Conservation (phyloP, 2,113 vertebrate species). For the Mastomys natalensis region DNA sequence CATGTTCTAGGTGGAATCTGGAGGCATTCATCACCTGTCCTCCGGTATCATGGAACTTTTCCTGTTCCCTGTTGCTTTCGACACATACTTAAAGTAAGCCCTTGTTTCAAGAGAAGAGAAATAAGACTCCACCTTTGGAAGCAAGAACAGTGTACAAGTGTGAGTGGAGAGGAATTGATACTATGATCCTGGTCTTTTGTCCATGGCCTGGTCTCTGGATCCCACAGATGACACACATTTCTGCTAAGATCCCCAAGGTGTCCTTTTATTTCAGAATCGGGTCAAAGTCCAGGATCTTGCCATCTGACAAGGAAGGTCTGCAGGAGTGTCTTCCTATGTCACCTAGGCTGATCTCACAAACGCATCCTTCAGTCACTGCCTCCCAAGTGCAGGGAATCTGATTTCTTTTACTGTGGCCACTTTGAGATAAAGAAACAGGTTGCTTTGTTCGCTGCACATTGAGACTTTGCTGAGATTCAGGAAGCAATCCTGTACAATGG, state of each 20-base stretch:
- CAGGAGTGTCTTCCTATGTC: background rate
- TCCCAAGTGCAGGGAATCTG: background rate
- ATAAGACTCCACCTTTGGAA: background rate
- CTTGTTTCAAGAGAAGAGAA: background rate
- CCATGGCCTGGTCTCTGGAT: background rate
- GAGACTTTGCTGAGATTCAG: background rate
- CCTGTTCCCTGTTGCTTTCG: background rate
- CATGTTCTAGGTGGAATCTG: background rate
- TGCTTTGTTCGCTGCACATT: background rate
- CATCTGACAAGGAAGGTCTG: background rate
- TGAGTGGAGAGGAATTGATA: background rate
- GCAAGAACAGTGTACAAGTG: background rate
- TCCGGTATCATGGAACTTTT: background rate
- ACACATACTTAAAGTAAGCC: background rate
- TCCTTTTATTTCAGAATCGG: background rate
- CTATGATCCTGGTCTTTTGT: background rate
- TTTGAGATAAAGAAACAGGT: conserved; percentile 6
- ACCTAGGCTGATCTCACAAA: no score
- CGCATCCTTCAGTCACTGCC: no score
- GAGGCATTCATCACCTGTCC: background rate
- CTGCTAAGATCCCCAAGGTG: background rate
- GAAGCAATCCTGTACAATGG: background rate
- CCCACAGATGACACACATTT: background rate
- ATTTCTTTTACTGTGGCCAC: conserved; percentile 20
- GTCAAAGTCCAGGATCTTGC: background rate